Base-by-base conservation (phyloP, 2,113 vertebrate genomes). In the Syngnathus floridae region DNA sequence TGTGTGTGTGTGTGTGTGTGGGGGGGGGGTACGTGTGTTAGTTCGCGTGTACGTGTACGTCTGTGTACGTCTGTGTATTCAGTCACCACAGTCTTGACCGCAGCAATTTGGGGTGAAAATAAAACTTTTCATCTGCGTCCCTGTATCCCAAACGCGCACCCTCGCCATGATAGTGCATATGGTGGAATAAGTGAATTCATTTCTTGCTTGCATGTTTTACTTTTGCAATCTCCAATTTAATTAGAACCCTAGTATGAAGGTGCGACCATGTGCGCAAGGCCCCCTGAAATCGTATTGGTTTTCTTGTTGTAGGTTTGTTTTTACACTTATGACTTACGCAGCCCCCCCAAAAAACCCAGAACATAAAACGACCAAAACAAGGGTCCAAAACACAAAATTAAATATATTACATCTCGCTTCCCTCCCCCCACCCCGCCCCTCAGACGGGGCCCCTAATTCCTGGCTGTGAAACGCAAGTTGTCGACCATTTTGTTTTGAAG, bases 61-160 rank as follows among this genome's bases (percentile, higher is more conserved):
- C n/a, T 43, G 74, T 19, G 67, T 62, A 22, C 10, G 64, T 43
- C 38, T 5, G 56, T 38, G 58, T 21, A 4, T 78, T 66, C 63
- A 66, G 71, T 72, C 75, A 62, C 76, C 71, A 40, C 81, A 76
- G 75, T 72, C 78, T 41, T 64, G 71, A 80, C 84, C 84, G 73
- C 79, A 80, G 63, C 70, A 74, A 64, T 77, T 70, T 59, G 66
- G 63, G 46, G 64, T 48, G 61, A 79, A 63, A 62, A 79, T 76
- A 79, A 41, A 41, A 41, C 66, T 56, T 64, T 45, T 0, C 21
- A 4, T 26, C 22, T 35, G 11, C 4, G 9, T 13, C 13, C 19
- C 13, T 21, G 12, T 57, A 45, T 26, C 4, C 8, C 58, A 19
- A 59, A 48, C 48, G 26, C 54, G 13, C 52, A 21, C 40, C 48